Percentiles rank a stretch among this genome's conserved stretches.
These are phyloP conservation scores for Drosophila ambigua DNA, from an alignment of 1,140 invertebrate genomes.

Conservation along the genomic window DNA sequence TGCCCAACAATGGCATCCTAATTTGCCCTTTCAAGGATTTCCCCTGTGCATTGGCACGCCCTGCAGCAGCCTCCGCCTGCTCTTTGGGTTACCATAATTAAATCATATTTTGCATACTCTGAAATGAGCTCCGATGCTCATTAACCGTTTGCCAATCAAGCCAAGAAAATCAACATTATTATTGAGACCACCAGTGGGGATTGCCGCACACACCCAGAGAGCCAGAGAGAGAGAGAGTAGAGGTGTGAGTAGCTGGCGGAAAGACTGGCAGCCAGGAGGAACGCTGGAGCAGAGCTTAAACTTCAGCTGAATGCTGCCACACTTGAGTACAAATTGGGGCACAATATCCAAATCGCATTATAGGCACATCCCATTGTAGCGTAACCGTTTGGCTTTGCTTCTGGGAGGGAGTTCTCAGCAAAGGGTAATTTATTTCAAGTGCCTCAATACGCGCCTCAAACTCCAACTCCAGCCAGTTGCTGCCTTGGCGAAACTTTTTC, in stretches of 20 bases:
- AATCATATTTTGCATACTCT: constrained; percentile 80
- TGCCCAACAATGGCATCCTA: constrained; percentile 72
- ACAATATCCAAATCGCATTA: too few species aligned
- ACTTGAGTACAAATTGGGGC: too few species aligned
- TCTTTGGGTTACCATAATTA: constrained; percentile 60
- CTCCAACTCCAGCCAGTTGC: not conserved
- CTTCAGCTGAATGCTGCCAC: not conserved
- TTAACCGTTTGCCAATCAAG: constrained; percentile 69
- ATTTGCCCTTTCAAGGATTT: constrained; percentile 67
- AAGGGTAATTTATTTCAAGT: too few species aligned
- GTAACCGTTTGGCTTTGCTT: too few species aligned
- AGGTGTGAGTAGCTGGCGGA: not conserved
- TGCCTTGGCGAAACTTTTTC: not conserved
- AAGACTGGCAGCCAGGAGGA: constrained; percentile 6
- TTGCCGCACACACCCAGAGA: constrained; percentile 11
- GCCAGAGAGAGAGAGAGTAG: not conserved
- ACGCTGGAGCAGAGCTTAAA: too few species aligned
- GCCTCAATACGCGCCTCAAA: too few species aligned
- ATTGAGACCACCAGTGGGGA: constrained; percentile 50
- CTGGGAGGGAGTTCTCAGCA: too few species aligned
- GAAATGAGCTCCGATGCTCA: constrained; percentile 69
- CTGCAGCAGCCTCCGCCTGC: constrained; percentile 10
- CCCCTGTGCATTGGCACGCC: constrained; percentile 66
- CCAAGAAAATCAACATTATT: constrained; percentile 52
- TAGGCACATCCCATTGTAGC: too few species aligned